A percentile compares a stretch with the other conserved stretches of the same genome.
Conservation (phyloP, 2,113 vertebrate species). For the Oreochromis niloticus region DNA sequence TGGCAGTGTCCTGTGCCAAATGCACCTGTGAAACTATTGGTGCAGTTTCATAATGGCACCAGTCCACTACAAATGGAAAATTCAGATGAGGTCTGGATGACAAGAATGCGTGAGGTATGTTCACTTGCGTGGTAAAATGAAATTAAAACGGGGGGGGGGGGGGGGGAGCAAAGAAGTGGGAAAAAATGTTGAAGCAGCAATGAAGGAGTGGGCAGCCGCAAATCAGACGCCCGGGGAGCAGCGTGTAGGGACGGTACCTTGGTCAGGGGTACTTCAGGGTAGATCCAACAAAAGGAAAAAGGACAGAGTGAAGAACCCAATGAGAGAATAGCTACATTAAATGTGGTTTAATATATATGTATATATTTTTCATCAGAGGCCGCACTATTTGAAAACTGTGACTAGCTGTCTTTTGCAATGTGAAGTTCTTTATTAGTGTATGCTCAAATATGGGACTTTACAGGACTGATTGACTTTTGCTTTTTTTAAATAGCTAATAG, state of each 20-base stretch:
- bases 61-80: neutral
- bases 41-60: slow-evolving; percentile 46
- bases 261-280: too few species aligned
- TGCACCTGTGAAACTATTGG: neutral
- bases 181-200: neutral
- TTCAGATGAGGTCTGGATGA: slow-evolving; percentile 72
- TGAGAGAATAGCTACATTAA: neutral
- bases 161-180: accelerated
- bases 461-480: neutral
- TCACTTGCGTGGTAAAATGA: neutral
- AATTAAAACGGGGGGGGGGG: neutral
- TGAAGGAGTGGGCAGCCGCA: too few species aligned
- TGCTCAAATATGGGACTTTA: neutral
- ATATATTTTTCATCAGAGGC: neutral
- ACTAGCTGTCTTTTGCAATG: neutral
- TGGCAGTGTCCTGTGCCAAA: slow-evolving; percentile 66
- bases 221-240: too few species aligned
- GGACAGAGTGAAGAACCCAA: neutral
- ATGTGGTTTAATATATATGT: neutral
- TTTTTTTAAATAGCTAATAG: neutral
- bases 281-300: neutral
- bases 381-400: neutral
- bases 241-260: too few species aligned
- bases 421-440: neutral
- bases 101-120: slow-evolving; percentile 71